Base-by-base conservation (phyloP, 2,888 invertebrate genomes). In the Invenusta paracnida region DNA sequence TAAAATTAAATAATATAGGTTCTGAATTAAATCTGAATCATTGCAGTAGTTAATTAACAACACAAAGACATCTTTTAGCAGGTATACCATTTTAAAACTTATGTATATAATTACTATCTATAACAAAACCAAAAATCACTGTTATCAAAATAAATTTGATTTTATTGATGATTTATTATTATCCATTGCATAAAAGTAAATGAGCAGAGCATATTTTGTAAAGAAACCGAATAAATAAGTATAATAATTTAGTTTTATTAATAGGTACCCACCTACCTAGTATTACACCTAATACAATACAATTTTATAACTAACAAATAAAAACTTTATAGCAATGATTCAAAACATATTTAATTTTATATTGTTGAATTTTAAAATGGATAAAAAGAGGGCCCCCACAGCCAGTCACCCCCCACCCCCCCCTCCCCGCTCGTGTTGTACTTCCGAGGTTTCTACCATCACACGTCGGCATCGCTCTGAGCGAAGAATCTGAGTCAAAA, bases 141-240 rank as follows among this genome's bases (percentile, higher is more conserved):
- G 48, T 48, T 48, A 48, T 17, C 48, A 48, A 48, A 48, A 48
- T 48, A 17, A 48, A 48, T 48, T 73, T 73, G 17, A 73, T 73
- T 73, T 73, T 5, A 73, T 73, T 73, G 73, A 23, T 73, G 73
- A 73, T 73, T 73, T 73, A 73, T 73, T 73, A 13, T 73, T 73
- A 73, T 73, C 73, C 73, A 73, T 73, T 73, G 17, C 73, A 73
- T 73, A 73, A 73, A 73, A 73, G 27, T 23, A 73, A 73, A 73
- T 73, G 23, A 73, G 48, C 23, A 73, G 73, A 73, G 73, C 73
- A 73, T 23, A 73, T 73, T 73, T 5, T 48, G 17, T 5, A 48
- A 13, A 73, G 73, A 73, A 73, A 73, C 73, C 73, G 73, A 73
- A 73, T 73, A 73, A 73, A 73, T 73, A 25, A 73, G 23, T 73